phyloP scores from a whole-genome alignment of 64 coral and sea anemone species.

The Cladopsammia gracilis region DNA sequence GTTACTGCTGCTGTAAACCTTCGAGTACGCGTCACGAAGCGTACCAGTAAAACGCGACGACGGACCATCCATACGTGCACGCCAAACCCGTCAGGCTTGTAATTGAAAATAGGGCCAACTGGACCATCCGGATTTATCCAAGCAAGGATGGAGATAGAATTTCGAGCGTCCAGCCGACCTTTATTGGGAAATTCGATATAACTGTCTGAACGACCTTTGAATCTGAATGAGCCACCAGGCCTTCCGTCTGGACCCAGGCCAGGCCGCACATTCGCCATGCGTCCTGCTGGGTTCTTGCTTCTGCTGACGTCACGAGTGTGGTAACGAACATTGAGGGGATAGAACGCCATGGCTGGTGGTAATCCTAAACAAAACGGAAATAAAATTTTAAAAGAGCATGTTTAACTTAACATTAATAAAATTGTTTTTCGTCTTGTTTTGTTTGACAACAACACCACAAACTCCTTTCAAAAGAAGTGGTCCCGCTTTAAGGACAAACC shows the following conservation, averaged over 20 bases:
- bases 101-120: conserved; percentile 87
- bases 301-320: conserved; percentile 60
- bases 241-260: conserved; percentile 61
- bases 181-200: conserved; percentile 87
- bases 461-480: too few relatives aligned
- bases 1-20: conserved; percentile 37
- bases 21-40: conserved; percentile 75
- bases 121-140: conserved; percentile 88
- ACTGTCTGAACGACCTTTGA: conserved; percentile 74
- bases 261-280: conserved; percentile 74
- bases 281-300: conserved; percentile 66
- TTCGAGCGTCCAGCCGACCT: conserved; percentile 73
- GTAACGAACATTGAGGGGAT: conserved; percentile 73
- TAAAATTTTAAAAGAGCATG: background rate
- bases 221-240: conserved; percentile 69
- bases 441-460: too few relatives aligned
- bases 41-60: conserved; percentile 65
- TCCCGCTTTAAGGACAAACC: too few relatives aligned
- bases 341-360: conserved; percentile 71
- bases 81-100: conserved; percentile 79
- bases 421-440: too few relatives aligned
- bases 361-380: conserved; percentile 18
- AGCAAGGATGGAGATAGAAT: conserved; percentile 88
- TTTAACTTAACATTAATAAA: too few relatives aligned
- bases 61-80: conserved; percentile 84